These are phyloP conservation scores for Xiphophorus birchmanni DNA, from an alignment of 2,797 vertebrate species.

Conservation along the genomic window DNA sequence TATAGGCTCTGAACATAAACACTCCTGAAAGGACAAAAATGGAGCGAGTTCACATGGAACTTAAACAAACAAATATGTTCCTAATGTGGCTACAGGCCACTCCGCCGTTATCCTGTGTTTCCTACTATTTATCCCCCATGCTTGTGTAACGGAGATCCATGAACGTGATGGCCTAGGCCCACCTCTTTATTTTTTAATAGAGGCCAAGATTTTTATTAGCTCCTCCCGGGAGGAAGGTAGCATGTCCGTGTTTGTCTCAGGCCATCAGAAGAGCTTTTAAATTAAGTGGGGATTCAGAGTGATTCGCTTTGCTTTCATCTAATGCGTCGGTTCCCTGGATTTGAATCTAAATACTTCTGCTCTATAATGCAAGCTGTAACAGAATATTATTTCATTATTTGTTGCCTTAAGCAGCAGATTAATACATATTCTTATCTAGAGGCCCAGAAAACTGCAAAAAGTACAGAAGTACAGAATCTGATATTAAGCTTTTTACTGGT, in stretches of 20 bases:
- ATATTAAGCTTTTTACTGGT: neutral
- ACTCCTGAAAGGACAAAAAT: conserved; percentile 36
- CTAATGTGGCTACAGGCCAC: conserved; percentile 35
- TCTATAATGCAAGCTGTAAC: neutral
- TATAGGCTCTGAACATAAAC: conserved; percentile 57
- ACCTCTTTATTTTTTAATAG: conserved; percentile 18
- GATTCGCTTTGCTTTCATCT: neutral
- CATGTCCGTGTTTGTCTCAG: conserved; percentile 15
- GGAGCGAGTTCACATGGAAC: conserved; percentile 18
- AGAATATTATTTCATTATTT: neutral
- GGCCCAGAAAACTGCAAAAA: neutral
- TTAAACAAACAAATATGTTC: conserved; percentile 48
- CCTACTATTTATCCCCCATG: conserved; percentile 34
- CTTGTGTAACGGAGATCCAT: conserved; percentile 16
- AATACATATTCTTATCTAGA: neutral
- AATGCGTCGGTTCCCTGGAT: neutral
- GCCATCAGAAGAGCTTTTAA: conserved; percentile 6
- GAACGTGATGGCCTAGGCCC: conserved; percentile 5
- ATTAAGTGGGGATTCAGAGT: neutral
- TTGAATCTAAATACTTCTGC: neutral
- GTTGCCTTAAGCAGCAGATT: neutral
- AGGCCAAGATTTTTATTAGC: conserved; percentile 18
- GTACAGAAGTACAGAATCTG: neutral
- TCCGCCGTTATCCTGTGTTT: conserved; percentile 32
- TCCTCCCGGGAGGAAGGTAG: conserved; percentile 8